Percentiles rank a stretch among this genome's conserved stretches.
phyloP scores from a whole-genome alignment of 2,113 vertebrate genomes.

The Emydura subglobosa region DNA sequence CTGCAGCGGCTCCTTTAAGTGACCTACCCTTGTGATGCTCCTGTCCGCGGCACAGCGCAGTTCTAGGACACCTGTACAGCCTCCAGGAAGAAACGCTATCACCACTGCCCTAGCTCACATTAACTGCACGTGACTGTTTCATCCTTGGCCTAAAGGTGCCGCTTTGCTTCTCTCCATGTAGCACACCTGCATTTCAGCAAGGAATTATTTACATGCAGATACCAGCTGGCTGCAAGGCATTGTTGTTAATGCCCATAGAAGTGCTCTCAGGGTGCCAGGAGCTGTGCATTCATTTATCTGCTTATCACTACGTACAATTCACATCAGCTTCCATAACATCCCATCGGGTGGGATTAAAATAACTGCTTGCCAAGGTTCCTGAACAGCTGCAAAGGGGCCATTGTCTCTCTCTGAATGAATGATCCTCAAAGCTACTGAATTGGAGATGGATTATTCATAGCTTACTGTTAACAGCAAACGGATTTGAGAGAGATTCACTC shows the following conservation, averaged over 20 bases:
- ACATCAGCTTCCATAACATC: background rate
- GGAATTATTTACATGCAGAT: background rate
- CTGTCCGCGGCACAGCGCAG: background rate
- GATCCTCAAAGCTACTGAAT: rapidly evolving
- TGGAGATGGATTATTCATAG: rapidly evolving
- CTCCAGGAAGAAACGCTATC: background rate
- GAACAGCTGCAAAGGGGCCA: too few species aligned
- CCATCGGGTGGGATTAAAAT: rapidly evolving
- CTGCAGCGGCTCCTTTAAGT: rapidly evolving
- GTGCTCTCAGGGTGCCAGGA: rapidly evolving
- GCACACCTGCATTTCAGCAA: background rate
- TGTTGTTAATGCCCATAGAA: rapidly evolving
- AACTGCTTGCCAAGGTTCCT: background rate
- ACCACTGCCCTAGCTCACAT: background rate
- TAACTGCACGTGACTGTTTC: background rate
- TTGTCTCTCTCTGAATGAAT: background rate
- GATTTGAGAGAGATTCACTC: rapidly evolving
- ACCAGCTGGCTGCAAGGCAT: background rate
- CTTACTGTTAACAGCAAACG: rapidly evolving
- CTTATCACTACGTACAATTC: background rate
- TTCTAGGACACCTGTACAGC: background rate
- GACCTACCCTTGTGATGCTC: background rate
- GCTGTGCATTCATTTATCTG: rapidly evolving
- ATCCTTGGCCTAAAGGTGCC: background rate
- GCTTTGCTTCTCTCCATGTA: background rate